A percentile compares a stretch with the other conserved stretches of the same genome.
phyloP scores from a whole-genome alignment of 2,888 invertebrate genomes.

The Eumacrocentrus americanus region DNA sequence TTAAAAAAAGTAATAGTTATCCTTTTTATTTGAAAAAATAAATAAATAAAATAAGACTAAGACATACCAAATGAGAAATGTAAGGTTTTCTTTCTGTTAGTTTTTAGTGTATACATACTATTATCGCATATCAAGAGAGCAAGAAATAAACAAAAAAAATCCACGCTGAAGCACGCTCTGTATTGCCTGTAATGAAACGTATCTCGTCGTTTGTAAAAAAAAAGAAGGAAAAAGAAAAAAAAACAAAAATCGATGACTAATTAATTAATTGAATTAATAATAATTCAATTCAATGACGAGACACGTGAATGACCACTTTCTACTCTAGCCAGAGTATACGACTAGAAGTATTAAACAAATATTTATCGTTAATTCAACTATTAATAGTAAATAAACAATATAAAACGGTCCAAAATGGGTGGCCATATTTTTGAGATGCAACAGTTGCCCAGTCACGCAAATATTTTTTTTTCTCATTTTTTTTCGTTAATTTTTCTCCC shows the following conservation, averaged over 20 bases:
- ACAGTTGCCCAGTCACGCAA: slow-evolving; percentile 35
- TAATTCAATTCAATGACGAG: slow-evolving; percentile 23
- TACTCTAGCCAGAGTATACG: slow-evolving; percentile 51
- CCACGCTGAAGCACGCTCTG: slow-evolving; percentile 54
- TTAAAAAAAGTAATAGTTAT: not conserved
- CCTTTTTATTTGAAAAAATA: slow-evolving; percentile 13
- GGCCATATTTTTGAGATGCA: slow-evolving; percentile 54
- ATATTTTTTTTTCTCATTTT: slow-evolving; percentile 28
- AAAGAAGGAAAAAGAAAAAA: not conserved
- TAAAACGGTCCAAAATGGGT: slow-evolving; percentile 55
- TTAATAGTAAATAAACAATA: slow-evolving; percentile 51
- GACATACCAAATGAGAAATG: slow-evolving; percentile 60
- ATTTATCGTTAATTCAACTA: slow-evolving; percentile 9
- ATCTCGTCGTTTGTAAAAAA: not conserved
- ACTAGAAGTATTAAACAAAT: slow-evolving; percentile 52
- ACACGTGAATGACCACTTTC: slow-evolving; percentile 53
- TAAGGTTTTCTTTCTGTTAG: slow-evolving; percentile 59
- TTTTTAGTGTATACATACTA: slow-evolving; percentile 45
- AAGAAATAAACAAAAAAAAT: slow-evolving; percentile 38
- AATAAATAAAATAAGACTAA: slow-evolving; percentile 57
- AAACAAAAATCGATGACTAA: not conserved
- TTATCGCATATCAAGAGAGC: slow-evolving; percentile 60
- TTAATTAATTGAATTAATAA: not conserved
- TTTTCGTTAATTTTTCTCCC: too few relatives aligned
- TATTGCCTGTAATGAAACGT: slow-evolving; percentile 45